Evolutionary conservation across 2,113 vertebrate genomes (phyloP), one percentile per base, ranked within the genome.

Genomic region (Ellobius talpinus): DNA sequence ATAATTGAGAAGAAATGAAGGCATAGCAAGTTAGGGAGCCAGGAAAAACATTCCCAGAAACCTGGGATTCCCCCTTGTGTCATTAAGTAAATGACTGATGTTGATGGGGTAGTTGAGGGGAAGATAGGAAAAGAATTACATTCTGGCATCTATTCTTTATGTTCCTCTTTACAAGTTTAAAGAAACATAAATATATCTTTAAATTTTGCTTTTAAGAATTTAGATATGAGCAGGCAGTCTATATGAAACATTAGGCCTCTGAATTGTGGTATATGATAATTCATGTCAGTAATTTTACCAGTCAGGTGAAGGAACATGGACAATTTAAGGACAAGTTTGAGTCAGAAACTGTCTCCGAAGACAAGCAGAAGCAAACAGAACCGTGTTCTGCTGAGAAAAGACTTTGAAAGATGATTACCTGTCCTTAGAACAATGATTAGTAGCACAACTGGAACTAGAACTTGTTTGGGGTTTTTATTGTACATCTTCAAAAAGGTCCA

Each of bases 21-120:
- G 9, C 4, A 50, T 23, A 47, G 24, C 6, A 13, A 85, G 1
- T 29, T 6, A 14, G 65, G 11, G 1, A 79, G 19, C 47, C 2
- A 47, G 39, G 61, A 76, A 1, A 85, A 73, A 74, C 33, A 26
- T n/a, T 85, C 33, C 29, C 4, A 21, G n/a, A 45, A 31, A 26
- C 1, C 26, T 63, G 4, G 6, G 14, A 9, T n/a, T 0, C 19
- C 9, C 17, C 50, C 17, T 39, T 13, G 8, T 17, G 33, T 19
- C 66, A 79, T 66, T 4, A 63, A 31, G 65, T 26, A 29, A 42
- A 77, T 68, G 42, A 11, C 5, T 31, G 10, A 6, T 68, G 0
- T 92, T 19, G 36, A 29, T 73, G 6, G 29, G 3, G 17, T 24
- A 0, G 12, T 36, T 68, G 39, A 91, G 3, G 33, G 52, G 0